Base-by-base conservation (phyloP, 2,888 invertebrate genomes). In the Drosophila algonquin region DNA sequence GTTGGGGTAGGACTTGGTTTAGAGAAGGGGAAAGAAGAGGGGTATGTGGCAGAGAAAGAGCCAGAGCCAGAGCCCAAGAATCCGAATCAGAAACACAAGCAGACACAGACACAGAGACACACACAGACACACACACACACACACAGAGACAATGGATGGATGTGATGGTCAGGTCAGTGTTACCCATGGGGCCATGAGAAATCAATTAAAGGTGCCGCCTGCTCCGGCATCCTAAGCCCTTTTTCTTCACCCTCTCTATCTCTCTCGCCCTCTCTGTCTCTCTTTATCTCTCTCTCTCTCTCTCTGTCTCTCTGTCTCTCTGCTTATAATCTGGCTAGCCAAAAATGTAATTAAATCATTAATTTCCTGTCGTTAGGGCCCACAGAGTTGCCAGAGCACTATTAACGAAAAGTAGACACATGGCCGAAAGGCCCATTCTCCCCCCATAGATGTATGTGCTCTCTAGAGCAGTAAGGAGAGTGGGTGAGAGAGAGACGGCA, bases 281-380 rank as follows among this genome's bases (percentile, higher is more conserved):
- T 27, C 32, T 8, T 9, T 12, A 9, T 18, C 9, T 32, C 24
- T 45, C 18, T 16, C 27, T 30, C 16, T 47, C n/a, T n/a, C n/a
- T n/a, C n/a, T n/a, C n/a, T n/a, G n/a, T 32, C 24, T 45, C 46
- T 65, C 45, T 48, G 46, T 58, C 45, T 48, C 48, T 58, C 57
- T 14, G 35, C 12, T 24, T 40, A 21, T 32, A 54, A 44, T 45
- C 30, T 50, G 35, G 32, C 45, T 58, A 47, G 24, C 53, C 60
- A 60, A 68, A 57, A 65, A 55, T 67, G 79, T 81, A 82, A 82
- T 82, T 85, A 79, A 85, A 83, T 80, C 71, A 86, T 86, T 83
- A 77, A 83, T 88, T 83, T 86, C 80, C 77, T 79, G 88, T 78
- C 78, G 81, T 82, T 77, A 69, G 56, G 62, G 71, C 63, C 55